A percentile compares a stretch with the other conserved stretches of the same genome.
These are phyloP conservation scores for Hecatera dysodea DNA, from an alignment of 2,888 invertebrate genomes.

Conservation along the genomic window DNA sequence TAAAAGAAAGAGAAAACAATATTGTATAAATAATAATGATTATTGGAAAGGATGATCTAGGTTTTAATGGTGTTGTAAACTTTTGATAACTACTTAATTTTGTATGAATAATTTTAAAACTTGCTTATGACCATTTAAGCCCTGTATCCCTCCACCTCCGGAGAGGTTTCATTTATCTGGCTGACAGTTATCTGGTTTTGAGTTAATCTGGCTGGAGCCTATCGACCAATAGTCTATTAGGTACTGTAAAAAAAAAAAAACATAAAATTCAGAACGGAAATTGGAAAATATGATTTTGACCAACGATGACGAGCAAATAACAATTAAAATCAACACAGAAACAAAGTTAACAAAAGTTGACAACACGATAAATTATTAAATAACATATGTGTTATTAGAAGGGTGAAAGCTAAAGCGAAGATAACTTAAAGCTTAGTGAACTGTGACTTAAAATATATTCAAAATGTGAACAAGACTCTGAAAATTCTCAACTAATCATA, in stretches of 20 bases:
- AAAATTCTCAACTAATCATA: neutral
- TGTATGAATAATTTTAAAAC: too few relatives aligned
- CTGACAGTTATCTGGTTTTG: too few relatives aligned
- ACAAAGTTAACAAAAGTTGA: slow-evolving; percentile 39
- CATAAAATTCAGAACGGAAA: neutral
- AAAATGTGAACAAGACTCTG: slow-evolving; percentile 26
- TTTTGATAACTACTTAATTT: slow-evolving; percentile 44
- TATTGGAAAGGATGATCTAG: slow-evolving; percentile 61
- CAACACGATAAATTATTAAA: slow-evolving; percentile 35
- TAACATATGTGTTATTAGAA: slow-evolving; percentile 23
- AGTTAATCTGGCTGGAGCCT: too few relatives aligned
- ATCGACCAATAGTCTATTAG: too few relatives aligned
- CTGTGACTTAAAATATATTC: slow-evolving; percentile 22
- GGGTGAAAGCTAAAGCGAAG: slow-evolving; percentile 52
- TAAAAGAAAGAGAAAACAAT: slow-evolving; percentile 83
- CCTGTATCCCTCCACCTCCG: too few relatives aligned
- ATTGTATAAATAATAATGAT: slow-evolving; percentile 76
- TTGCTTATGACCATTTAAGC: too few relatives aligned
- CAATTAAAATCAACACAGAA: neutral
- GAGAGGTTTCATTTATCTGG: too few relatives aligned
- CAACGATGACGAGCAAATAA: neutral
- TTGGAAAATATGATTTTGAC: neutral
- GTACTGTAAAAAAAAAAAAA: too few relatives aligned
- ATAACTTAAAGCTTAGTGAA: slow-evolving; percentile 36
- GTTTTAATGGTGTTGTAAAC: slow-evolving; percentile 52